Evolutionary conservation across 1,140 invertebrate species (phyloP).

Genomic region (Drosophila sproati): DNA sequence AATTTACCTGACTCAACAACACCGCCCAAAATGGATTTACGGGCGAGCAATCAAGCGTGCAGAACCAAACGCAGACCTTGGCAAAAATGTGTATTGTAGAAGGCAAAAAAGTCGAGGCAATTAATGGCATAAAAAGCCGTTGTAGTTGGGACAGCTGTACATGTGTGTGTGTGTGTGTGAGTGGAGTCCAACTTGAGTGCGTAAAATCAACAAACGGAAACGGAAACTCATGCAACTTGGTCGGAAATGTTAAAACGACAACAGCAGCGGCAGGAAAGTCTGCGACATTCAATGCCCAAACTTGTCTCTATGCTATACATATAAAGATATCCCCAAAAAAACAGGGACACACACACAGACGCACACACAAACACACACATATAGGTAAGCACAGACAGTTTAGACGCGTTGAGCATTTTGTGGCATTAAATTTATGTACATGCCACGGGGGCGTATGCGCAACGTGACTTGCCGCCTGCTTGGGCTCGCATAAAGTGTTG

Average conservation of each 20-base stretch:
- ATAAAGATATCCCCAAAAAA: constrained; percentile 23
- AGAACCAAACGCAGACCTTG: constrained; percentile 24
- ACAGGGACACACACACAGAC: constrained; percentile 22
- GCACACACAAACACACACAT: constrained; percentile 43
- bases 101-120: constrained; percentile 48
- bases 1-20: constrained; percentile 20
- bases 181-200: constrained; percentile 47
- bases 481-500: constrained; percentile 68
- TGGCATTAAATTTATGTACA: constrained; percentile 76
- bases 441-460: constrained; percentile 67
- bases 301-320: not conserved
- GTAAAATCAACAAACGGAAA: constrained; percentile 74
- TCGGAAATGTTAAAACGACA: constrained; percentile 68
- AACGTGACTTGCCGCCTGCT: constrained; percentile 49
- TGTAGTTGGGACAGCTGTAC: not conserved
- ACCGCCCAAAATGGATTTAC: constrained; percentile 34
- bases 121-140: constrained; percentile 66
- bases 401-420: constrained; percentile 59
- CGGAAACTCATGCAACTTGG: constrained; percentile 75
- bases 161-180: not conserved
- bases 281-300: not conserved
- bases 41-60: constrained; percentile 65
- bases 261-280: not conserved
- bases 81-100: not conserved
- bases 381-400: constrained; percentile 19